phyloP scores from a whole-genome alignment of 1,140 invertebrate species.

The Aleiodes sp. region DNA sequence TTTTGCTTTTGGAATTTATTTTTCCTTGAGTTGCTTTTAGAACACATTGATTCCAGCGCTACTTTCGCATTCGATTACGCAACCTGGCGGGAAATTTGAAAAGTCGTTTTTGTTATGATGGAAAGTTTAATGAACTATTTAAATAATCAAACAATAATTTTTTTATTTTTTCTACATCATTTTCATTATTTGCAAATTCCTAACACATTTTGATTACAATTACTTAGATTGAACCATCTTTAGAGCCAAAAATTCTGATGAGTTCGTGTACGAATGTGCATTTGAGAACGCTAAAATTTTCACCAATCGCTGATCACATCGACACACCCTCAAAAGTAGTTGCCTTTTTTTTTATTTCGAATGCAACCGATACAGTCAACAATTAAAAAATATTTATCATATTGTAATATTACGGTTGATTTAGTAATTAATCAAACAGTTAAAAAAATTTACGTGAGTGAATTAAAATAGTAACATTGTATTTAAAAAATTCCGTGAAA shows the following conservation, averaged over 20 bases:
- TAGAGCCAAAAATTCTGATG: too few species aligned
- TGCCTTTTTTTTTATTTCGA: slow-evolving; percentile 51
- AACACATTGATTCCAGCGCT: not conserved
- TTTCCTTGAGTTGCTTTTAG: too few species aligned
- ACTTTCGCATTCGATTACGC: not conserved
- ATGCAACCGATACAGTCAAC: slow-evolving; percentile 41
- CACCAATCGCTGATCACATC: slow-evolving; percentile 48
- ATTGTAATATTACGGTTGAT: slow-evolving; percentile 22
- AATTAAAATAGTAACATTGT: not conserved
- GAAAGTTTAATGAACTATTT: too few species aligned
- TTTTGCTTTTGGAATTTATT: too few species aligned
- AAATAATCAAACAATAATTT: not conserved
- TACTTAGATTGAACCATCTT: not conserved
- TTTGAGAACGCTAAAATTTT: slow-evolving; percentile 38
- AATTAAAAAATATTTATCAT: slow-evolving; percentile 34
- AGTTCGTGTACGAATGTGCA: not conserved
- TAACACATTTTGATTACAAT: not conserved
- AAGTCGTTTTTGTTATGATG: not conserved
- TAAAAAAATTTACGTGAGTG: not conserved
- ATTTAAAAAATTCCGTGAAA: slow-evolving; percentile 16
- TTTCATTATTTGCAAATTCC: not conserved
- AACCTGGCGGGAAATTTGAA: not conserved
- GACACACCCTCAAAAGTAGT: slow-evolving; percentile 64
- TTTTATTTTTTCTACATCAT: not conserved
- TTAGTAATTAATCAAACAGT: slow-evolving; percentile 17